A percentile compares a stretch with the other conserved stretches of the same genome.
These are phyloP conservation scores for Macrobrachium nipponense DNA, from an alignment of 1,140 invertebrate genomes.

Conservation along the genomic window DNA sequence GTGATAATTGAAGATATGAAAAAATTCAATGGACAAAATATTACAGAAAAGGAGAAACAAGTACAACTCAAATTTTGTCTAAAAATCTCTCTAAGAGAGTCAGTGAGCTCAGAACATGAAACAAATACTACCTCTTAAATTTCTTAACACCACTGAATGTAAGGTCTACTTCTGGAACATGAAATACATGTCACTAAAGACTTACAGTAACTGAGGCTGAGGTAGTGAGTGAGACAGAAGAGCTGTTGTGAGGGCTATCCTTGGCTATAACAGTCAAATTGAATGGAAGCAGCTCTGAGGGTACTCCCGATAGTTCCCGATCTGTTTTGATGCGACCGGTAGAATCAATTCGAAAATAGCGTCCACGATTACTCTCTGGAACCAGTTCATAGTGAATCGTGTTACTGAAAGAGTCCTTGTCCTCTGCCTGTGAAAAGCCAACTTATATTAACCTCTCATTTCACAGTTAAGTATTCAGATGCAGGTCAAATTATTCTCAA, in stretches of 20 bases:
- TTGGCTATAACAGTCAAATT: conserved; percentile 49
- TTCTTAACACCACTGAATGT: too few relatives aligned
- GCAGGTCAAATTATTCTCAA: too few relatives aligned
- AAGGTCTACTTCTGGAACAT: not conserved
- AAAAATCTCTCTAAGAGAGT: too few relatives aligned
- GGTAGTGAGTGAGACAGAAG: conserved; percentile 1
- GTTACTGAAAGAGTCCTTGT: conserved; percentile 49
- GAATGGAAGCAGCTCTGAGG: conserved; percentile 50
- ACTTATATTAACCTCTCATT: not conserved
- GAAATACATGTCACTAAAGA: not conserved
- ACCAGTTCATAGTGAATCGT: conserved; percentile 42
- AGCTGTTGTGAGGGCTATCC: conserved; percentile 30
- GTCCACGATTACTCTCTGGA: conserved; percentile 57
- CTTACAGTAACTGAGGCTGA: conserved; percentile 47
- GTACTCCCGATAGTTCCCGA: conserved; percentile 33
- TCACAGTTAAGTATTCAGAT: too few relatives aligned
- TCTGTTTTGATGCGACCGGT: conserved; percentile 40
- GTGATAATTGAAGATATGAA: too few relatives aligned
- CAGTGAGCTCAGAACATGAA: too few relatives aligned
- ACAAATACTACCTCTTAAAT: too few relatives aligned
- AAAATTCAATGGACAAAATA: too few relatives aligned
- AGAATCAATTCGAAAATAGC: conserved; percentile 47
- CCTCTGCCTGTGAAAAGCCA: conserved; percentile 36
- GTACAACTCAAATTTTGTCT: too few relatives aligned
- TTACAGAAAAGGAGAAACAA: too few relatives aligned